Percentiles rank a stretch among this genome's conserved stretches.
Conservation (phyloP, 2,797 vertebrate species). For the Phaenicophaeus curvirostris region DNA sequence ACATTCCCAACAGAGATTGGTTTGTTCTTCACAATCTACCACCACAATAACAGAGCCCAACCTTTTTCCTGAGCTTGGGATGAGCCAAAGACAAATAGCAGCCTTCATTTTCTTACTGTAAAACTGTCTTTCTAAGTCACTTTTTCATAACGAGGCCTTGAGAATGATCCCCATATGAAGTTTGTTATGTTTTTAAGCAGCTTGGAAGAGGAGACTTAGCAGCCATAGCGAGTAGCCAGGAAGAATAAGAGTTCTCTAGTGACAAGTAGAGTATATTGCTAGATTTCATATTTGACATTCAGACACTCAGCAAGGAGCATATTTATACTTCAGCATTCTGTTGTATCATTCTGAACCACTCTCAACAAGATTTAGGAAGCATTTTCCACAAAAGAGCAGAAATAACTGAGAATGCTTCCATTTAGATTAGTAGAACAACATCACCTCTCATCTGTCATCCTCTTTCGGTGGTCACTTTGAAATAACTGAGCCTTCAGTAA, state of each 20-base stretch:
- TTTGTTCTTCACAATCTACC: not conserved
- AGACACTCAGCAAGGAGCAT: not conserved
- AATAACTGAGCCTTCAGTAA: not conserved
- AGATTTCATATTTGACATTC: not conserved
- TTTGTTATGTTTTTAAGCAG: not conserved
- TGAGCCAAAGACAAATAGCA: not conserved
- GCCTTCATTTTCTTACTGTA: not conserved
- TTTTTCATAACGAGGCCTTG: not conserved
- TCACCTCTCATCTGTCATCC: not conserved
- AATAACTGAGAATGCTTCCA: not conserved
- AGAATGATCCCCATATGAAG: not conserved
- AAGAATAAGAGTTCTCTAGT: not conserved
- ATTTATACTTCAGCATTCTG: not conserved
- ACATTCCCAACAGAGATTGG: not conserved
- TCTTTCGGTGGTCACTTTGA: not conserved
- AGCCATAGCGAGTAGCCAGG: not conserved
- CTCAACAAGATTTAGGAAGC: not conserved
- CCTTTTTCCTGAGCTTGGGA: not conserved
- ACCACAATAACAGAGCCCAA: not conserved
- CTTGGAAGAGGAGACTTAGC: not conserved
- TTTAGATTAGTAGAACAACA: not conserved
- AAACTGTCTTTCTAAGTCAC: not conserved
- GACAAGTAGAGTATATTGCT: not conserved
- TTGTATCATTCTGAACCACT: not conserved
- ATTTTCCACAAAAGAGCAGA: not conserved